phyloP scores from a whole-genome alignment of 2,888 invertebrate genomes.

The Mechanitis messenoides region DNA sequence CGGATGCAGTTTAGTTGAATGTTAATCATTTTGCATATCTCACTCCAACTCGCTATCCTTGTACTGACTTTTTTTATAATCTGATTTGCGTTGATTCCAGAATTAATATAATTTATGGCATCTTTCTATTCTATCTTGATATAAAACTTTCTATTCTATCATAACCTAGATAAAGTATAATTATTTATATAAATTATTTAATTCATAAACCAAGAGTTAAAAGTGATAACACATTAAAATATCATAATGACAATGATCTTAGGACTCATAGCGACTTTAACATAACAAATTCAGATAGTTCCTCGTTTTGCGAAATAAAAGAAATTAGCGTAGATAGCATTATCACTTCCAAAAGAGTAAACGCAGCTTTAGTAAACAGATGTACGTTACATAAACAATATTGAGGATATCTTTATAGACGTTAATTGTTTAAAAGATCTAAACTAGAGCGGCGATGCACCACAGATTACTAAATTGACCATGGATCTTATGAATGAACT shows the following conservation, averaged over 20 bases:
- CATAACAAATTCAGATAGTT: constrained; percentile 53
- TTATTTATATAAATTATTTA: constrained; percentile 8
- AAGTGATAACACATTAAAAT: constrained; percentile 37
- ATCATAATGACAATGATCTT: constrained; percentile 67
- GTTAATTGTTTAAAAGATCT: constrained; percentile 33
- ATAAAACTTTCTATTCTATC: background rate
- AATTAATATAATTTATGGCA: background rate
- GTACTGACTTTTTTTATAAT: constrained; percentile 8
- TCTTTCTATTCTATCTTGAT: background rate
- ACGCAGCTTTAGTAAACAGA: constrained; percentile 40
- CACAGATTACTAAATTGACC: constrained; percentile 46
- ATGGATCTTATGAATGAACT: constrained; percentile 64
- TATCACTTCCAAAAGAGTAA: constrained; percentile 44
- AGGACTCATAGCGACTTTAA: constrained; percentile 53
- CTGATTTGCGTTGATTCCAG: background rate
- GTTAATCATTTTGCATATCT: constrained; percentile 37
- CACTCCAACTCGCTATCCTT: constrained; percentile 12
- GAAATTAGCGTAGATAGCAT: constrained; percentile 57
- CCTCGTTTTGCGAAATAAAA: constrained; percentile 61
- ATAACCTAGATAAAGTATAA: background rate
- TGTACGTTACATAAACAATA: constrained; percentile 17
- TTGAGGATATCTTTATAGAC: constrained; percentile 37
- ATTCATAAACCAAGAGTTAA: constrained; percentile 19
- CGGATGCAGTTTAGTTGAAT: constrained; percentile 47
- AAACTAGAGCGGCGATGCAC: constrained; percentile 43